Evolutionary conservation across 1,140 invertebrate species (phyloP), one percentile per base, ranked within the genome.

Genomic region (Lepidurus apus): DNA sequence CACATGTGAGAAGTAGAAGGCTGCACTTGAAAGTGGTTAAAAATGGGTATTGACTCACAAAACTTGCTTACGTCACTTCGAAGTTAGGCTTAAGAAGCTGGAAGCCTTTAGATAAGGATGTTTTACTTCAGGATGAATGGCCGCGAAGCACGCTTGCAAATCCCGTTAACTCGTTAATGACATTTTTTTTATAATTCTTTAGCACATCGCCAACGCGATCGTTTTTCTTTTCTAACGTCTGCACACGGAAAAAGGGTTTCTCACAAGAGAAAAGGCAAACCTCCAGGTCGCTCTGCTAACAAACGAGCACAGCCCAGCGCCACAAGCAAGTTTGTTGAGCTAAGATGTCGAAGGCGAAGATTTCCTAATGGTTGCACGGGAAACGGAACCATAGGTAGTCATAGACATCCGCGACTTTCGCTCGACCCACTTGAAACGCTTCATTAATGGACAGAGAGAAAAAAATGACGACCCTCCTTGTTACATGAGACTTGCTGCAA

Each of bases 361-460:
- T 65, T 65, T n/a, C 53, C 53, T 17, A 65, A 65, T 17, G 21
- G 4, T 65, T 65, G 17, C 53, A 65, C 1, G 53, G 53, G 53
- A 65, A 65, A 65, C 53, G 53, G 53, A 65, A 65, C 53, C 21
- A 17, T 65, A 65, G 53, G 53, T 17, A 65, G 53, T 65, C 53
- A 65, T 65, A 65, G 53, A 65, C 53, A 65, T 65, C 53, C 53
- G 53, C 13, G 53, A 65, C 53, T 65, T 65, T 65, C 53, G 53
- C 53, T 65, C 53, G 53, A 65, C 53, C 53, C 21, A 65, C 53
- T 65, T 65, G 53, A 9, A 65, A 65, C 53, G 53, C 53, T 13
- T 65, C 53, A 65, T 65, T 17, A 65, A 65, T 17, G 21, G 53
- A 65, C 53, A 17, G 53, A 65, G 53, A 65, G 21, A 65, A 17